phyloP scores from a whole-genome alignment of 2,797 vertebrate species.

The Okamejei kenojei region DNA sequence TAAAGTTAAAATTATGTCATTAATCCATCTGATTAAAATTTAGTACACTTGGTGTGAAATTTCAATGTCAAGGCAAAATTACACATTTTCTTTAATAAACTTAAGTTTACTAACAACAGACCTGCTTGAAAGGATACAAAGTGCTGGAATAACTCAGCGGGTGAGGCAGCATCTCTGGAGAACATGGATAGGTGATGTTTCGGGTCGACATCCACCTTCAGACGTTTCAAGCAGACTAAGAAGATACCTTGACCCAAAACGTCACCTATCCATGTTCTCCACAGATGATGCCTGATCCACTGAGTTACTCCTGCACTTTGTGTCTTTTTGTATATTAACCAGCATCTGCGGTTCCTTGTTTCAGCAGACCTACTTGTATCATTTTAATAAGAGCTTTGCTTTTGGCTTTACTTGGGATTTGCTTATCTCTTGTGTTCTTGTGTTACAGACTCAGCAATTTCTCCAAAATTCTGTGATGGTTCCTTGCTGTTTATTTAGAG shows the following conservation, averaged over 20 bases:
- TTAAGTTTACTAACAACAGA: slow-evolving; percentile 10
- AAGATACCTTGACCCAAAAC: too few species aligned
- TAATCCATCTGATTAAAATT: not conserved
- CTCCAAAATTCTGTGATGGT: slow-evolving; percentile 42
- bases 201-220: too few species aligned
- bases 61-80: not conserved
- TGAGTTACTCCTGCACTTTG: too few species aligned
- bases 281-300: too few species aligned
- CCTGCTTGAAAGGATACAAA: not conserved
- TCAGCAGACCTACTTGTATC: not conserved
- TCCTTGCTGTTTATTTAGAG: slow-evolving; percentile 51
- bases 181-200: too few species aligned
- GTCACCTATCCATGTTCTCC: too few species aligned
- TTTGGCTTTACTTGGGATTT: slow-evolving; percentile 27
- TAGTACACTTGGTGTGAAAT: not conserved
- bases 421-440: not conserved
- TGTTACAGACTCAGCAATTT: not conserved
- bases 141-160: too few species aligned
- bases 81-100: not conserved
- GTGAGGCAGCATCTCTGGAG: too few species aligned
- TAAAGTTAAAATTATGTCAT: not conserved
- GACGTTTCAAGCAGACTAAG: too few species aligned
- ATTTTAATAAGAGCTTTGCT: slow-evolving; percentile 35
- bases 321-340: too few species aligned
- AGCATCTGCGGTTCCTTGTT: too few species aligned